phyloP scores from a whole-genome alignment of 2,113 vertebrate genomes.

The Paratilapia polleni region DNA sequence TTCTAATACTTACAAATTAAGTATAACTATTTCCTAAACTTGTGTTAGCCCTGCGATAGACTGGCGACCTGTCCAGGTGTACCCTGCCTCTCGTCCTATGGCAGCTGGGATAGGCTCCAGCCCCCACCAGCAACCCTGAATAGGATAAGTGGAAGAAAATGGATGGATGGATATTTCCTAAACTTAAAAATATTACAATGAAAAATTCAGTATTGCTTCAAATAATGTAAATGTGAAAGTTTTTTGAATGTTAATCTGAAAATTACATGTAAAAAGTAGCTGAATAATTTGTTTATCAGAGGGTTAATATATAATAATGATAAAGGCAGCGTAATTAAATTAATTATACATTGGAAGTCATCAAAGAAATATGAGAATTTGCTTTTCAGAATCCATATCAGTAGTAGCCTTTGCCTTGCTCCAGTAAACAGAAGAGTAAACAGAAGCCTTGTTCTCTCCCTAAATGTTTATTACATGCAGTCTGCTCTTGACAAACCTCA shows the following conservation, averaged over 20 bases:
- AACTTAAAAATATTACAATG: background rate
- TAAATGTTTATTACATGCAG: constrained; percentile 62
- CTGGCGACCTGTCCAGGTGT: no score
- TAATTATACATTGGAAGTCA: background rate
- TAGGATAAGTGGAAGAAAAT: no score
- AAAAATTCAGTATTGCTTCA: background rate
- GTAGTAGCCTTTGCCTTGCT: background rate
- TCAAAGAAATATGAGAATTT: background rate
- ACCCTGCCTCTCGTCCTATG: no score
- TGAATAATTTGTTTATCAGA: background rate
- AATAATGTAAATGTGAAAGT: background rate
- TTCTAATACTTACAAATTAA: background rate
- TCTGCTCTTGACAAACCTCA: constrained; percentile 62
- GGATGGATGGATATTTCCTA: no score
- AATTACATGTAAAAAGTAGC: background rate
- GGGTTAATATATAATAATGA: background rate
- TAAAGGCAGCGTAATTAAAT: background rate
- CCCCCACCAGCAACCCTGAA: no score
- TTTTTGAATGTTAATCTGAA: background rate
- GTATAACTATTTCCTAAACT: background rate
- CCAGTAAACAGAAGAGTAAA: constrained; percentile 25
- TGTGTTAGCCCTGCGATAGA: no score
- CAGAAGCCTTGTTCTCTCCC: constrained; percentile 34
- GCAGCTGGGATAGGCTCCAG: no score
- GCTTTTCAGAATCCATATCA: background rate